These are phyloP conservation scores for Oedothorax gibbosus DNA, from an alignment of 1,140 invertebrate genomes.

Conservation along the genomic window DNA sequence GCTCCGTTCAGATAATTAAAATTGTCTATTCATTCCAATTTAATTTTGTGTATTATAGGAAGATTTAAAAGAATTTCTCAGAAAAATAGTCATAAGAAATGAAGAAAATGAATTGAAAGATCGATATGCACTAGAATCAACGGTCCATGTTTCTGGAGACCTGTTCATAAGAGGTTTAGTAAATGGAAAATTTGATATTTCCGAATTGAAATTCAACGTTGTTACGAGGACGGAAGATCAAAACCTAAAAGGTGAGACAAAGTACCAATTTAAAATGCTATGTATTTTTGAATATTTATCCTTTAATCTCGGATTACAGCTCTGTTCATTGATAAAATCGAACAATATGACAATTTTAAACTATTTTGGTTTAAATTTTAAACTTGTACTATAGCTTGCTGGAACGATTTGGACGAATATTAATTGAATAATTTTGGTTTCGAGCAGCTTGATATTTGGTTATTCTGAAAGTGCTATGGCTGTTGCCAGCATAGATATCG, in stretches of 20 bases:
- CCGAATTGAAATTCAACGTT: background rate
- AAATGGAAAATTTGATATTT: background rate
- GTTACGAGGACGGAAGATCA: background rate
- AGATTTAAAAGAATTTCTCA: conserved; percentile 3
- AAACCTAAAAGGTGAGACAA: conserved; percentile 26
- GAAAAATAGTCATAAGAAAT: background rate
- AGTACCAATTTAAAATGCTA: no score
- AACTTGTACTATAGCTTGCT: no score
- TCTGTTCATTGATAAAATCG: no score
- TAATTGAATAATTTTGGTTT: no score
- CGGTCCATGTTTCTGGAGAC: background rate
- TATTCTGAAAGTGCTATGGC: no score
- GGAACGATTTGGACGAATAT: no score
- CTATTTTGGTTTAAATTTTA: no score
- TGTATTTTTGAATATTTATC: no score
- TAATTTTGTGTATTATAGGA: conserved; percentile 4
- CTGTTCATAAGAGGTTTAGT: conserved; percentile 4
- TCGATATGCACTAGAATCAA: background rate
- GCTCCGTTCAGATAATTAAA: no score
- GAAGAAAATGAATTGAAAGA: conserved; percentile 1
- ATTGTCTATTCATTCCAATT: background rate
- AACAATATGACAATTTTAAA: no score
- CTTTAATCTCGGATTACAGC: background rate
- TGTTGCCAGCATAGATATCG: no score
- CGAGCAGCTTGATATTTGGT: no score